Conservation (phyloP, 2,888 invertebrate species). For the Dicranocentrus wangi region DNA sequence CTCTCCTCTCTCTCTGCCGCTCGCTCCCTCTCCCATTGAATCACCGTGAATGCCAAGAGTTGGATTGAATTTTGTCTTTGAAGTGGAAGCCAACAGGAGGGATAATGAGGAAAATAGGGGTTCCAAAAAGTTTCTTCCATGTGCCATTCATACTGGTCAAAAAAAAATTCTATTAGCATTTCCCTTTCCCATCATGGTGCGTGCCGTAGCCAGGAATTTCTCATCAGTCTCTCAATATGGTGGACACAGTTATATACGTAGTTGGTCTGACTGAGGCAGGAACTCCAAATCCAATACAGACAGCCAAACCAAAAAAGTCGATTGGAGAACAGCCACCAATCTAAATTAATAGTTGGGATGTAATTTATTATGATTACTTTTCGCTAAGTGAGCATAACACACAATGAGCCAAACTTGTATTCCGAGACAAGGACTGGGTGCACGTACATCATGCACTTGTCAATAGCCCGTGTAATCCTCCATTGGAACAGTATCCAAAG, state of each 20-base stretch:
- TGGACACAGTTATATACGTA: too few relatives aligned
- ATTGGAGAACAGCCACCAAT: conserved; percentile 7
- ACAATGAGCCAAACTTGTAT: too few relatives aligned
- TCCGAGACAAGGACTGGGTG: background rate
- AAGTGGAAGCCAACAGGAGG: conserved; percentile 51
- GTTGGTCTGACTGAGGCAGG: too few relatives aligned
- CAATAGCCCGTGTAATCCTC: too few relatives aligned
- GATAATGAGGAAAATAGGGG: conserved; percentile 42
- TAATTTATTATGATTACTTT: conserved; percentile 52
- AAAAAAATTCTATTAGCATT: conserved; percentile 24
- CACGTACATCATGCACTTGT: too few relatives aligned
- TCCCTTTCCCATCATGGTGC: background rate
- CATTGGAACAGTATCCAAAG: background rate
- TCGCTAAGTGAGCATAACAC: conserved; percentile 19
- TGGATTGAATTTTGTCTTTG: too few relatives aligned
- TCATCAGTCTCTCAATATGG: too few relatives aligned
- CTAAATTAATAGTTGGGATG: conserved; percentile 36
- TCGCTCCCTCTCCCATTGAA: too few relatives aligned
- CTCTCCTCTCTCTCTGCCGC: too few relatives aligned
- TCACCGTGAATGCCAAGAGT: too few relatives aligned
- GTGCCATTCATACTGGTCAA: conserved; percentile 39
- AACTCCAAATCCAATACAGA: too few relatives aligned
- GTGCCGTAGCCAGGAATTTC: too few relatives aligned
- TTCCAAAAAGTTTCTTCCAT: conserved; percentile 33
- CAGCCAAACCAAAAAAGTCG: background rate